Conservation (phyloP, 2,797 vertebrate genomes). For the Acipenser transmontanus region DNA sequence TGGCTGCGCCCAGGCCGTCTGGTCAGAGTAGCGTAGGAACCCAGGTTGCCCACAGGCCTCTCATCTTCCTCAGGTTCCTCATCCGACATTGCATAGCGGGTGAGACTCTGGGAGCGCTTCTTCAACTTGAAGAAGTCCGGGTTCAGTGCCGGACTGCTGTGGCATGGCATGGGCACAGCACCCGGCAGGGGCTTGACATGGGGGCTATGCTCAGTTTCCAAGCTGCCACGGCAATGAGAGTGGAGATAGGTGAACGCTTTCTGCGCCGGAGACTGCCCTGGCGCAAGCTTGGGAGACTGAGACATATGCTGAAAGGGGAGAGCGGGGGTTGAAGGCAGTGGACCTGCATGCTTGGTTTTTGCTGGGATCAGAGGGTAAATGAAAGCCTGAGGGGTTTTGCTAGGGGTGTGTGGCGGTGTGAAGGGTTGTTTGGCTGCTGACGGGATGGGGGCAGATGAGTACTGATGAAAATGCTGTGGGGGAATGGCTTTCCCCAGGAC, state of each 20-base stretch:
- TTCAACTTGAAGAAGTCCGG: slow-evolving; percentile 41
- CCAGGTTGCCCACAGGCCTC: slow-evolving; percentile 45
- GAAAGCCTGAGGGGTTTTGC: slow-evolving; percentile 62
- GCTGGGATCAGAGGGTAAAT: slow-evolving; percentile 61
- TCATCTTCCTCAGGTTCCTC: slow-evolving; percentile 53
- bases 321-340: slow-evolving; percentile 22
- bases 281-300: neutral
- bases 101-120: slow-evolving; percentile 64
- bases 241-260: slow-evolving; percentile 62
- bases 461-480: too few relatives aligned
- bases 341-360: slow-evolving; percentile 38
- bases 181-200: slow-evolving; percentile 28
- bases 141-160: slow-evolving; percentile 19
- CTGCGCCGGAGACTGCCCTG: slow-evolving; percentile 41
- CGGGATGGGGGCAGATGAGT: too few relatives aligned
- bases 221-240: slow-evolving; percentile 28
- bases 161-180: slow-evolving; percentile 32
- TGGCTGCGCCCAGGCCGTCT: slow-evolving; percentile 71
- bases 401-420: slow-evolving; percentile 63
- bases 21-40: slow-evolving; percentile 82
- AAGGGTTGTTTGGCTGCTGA: slow-evolving; percentile 15
- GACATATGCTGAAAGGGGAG: slow-evolving; percentile 29
- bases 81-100: slow-evolving; percentile 52
- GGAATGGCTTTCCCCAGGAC: slow-evolving; percentile 8
- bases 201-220: neutral